Base-by-base conservation (phyloP, 1,140 invertebrate species). In the Euschistus heros region DNA sequence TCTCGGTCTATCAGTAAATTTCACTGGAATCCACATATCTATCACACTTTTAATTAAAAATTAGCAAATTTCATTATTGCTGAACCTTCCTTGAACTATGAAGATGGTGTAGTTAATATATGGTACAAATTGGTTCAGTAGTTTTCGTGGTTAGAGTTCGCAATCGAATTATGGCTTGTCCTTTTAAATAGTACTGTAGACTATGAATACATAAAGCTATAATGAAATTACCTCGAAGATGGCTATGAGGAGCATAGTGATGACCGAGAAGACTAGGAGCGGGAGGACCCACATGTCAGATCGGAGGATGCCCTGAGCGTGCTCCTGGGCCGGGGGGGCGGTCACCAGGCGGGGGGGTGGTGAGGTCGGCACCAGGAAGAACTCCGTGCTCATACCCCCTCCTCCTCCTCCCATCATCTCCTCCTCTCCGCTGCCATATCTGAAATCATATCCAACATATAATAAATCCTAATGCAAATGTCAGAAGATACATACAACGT, bases 161-260 rank as follows among this genome's bases (percentile, higher is more conserved):
- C n/a, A n/a, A n/a, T n/a, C n/a, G n/a, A n/a, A n/a, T n/a, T n/a
- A n/a, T n/a, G n/a, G n/a, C n/a, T n/a, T n/a, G n/a, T n/a, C n/a
- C n/a, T n/a, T n/a, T n/a, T n/a, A n/a, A n/a, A n/a, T n/a, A n/a
- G n/a, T 13, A 46, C 22, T 18, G 22, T 2, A 22, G 47, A 6
- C 47, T 3, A 52, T 52, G 47, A 22, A 5, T 52, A 18, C 4
- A n/a, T n/a, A 18, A 18, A 22, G 47, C n/a, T 4, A 2, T 22
- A 52, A 5, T 4, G 8, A 5, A 20, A 6, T 27, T 61, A 72
- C 71, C 70, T 72, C 72, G 59, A 73, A 73, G 2, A 71, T 50
- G 20, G 69, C 65, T 27, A 73, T 73, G 61, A 73, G 66, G 18
- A 70, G 66, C 72, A 73, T 73, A 62, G 70, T 73, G 42, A 73